Conservation (phyloP, 2,888 invertebrate species). For the Nipponacmea schrenckii region DNA sequence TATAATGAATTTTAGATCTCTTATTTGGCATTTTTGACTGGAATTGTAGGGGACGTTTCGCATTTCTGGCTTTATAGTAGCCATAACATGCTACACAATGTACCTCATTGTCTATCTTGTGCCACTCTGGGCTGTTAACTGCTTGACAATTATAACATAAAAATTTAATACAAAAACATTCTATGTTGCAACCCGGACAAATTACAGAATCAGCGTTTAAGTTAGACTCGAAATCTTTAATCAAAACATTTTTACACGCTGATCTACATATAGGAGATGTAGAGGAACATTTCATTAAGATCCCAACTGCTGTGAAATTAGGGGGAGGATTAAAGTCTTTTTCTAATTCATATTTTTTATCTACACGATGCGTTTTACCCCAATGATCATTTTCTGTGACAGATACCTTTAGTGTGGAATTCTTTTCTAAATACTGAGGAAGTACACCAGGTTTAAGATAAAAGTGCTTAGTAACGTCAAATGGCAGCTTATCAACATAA, state of each 20-base stretch:
- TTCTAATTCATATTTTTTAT: not conserved
- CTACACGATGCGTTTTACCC: not conserved
- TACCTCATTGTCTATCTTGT: not conserved
- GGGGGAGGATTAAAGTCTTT: too few relatives aligned
- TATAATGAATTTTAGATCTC: too few relatives aligned
- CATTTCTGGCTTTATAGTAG: too few relatives aligned
- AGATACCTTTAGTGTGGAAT: not conserved
- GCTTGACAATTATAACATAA: not conserved
- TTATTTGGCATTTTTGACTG: too few relatives aligned
- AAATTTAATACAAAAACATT: not conserved
- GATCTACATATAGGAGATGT: not conserved
- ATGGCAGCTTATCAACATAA: too few relatives aligned
- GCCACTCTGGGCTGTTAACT: not conserved
- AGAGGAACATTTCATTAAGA: not conserved
- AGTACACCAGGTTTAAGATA: too few relatives aligned
- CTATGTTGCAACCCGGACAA: not conserved
- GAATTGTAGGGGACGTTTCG: too few relatives aligned
- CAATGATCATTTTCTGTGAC: not conserved
- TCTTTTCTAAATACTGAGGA: too few relatives aligned
- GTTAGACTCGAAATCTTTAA: not conserved
- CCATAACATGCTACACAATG: not conserved
- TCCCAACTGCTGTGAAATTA: not conserved
- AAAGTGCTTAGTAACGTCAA: too few relatives aligned
- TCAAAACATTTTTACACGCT: not conserved
- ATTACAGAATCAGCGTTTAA: not conserved